Percentiles rank a stretch among this genome's conserved stretches.
Evolutionary conservation across 2,113 vertebrate genomes (phyloP).

Genomic region (Camelus dromedarius): DNA sequence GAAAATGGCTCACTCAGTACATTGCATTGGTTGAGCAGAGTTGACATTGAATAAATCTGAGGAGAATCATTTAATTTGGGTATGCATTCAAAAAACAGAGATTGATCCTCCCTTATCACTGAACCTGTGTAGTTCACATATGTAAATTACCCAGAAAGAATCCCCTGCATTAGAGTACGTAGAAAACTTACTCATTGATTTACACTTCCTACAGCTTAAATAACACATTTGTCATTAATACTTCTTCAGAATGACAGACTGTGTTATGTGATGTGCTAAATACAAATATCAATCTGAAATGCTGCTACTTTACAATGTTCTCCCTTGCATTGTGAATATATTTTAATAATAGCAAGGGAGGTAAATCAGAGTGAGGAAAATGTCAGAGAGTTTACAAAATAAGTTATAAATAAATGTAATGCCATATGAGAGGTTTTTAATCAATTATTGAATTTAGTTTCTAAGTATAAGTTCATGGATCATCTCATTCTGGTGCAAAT

Average conservation of each 20-base stretch:
- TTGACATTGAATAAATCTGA: neutral
- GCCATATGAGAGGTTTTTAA: neutral
- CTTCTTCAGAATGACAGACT: neutral
- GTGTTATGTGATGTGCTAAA: neutral
- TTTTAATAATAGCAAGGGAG: neutral
- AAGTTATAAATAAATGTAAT: slow-evolving; percentile 13
- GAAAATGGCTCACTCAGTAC: neutral
- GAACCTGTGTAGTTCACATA: neutral
- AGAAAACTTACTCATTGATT: neutral
- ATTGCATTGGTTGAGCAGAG: neutral
- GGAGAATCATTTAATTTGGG: neutral
- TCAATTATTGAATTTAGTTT: neutral
- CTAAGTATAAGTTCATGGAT: neutral
- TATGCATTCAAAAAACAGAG: neutral
- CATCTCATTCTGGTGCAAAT: neutral
- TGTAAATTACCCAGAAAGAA: neutral
- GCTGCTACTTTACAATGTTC: neutral
- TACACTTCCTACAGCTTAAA: neutral
- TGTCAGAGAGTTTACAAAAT: neutral
- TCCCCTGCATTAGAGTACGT: neutral
- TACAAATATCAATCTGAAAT: neutral
- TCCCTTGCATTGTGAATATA: neutral
- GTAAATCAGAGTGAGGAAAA: slow-evolving; percentile 42
- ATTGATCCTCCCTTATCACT: neutral
- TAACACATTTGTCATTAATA: neutral